A percentile compares a stretch with the other conserved stretches of the same genome.
These are phyloP conservation scores for Tineola bisselliella DNA, from an alignment of 2,888 invertebrate species.

Conservation along the genomic window DNA sequence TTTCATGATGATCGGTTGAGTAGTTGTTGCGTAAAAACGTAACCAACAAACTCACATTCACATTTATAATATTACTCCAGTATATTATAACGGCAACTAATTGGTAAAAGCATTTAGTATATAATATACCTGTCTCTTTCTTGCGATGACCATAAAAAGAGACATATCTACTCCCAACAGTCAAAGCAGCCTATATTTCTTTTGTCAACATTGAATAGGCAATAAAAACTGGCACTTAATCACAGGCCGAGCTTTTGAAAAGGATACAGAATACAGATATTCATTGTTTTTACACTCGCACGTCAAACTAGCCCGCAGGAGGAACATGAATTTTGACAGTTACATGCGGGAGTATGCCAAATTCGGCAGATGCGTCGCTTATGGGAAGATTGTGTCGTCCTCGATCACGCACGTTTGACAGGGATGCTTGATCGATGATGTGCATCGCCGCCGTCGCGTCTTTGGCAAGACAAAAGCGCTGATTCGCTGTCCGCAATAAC, in stretches of 20 bases:
- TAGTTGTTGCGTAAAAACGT: too few relatives aligned
- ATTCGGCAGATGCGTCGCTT: conserved; percentile 10
- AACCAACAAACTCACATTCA: too few relatives aligned
- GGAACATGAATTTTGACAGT: conserved; percentile 7
- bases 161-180: background rate
- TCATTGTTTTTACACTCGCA: conserved; percentile 4
- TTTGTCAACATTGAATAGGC: conserved; percentile 5
- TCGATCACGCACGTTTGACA: conserved; percentile 7
- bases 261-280: conserved; percentile 1
- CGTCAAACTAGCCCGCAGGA: background rate
- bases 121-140: too few relatives aligned
- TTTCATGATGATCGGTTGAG: too few relatives aligned
- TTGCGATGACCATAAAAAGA: too few relatives aligned
- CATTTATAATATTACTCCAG: too few relatives aligned
- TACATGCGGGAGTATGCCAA: conserved; percentile 8
- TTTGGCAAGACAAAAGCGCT: conserved; percentile 11
- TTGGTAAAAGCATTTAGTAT: too few relatives aligned
- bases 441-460: background rate
- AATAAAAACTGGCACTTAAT: conserved; percentile 3
- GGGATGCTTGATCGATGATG: conserved; percentile 1
- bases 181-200: conserved; percentile 2
- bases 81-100: too few relatives aligned
- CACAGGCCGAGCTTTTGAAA: background rate
- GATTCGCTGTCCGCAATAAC: background rate
- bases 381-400: conserved; percentile 12